A percentile compares a stretch with the other conserved stretches of the same genome.
phyloP scores from a whole-genome alignment of 2,888 invertebrate species.

The Chironomus tentans region DNA sequence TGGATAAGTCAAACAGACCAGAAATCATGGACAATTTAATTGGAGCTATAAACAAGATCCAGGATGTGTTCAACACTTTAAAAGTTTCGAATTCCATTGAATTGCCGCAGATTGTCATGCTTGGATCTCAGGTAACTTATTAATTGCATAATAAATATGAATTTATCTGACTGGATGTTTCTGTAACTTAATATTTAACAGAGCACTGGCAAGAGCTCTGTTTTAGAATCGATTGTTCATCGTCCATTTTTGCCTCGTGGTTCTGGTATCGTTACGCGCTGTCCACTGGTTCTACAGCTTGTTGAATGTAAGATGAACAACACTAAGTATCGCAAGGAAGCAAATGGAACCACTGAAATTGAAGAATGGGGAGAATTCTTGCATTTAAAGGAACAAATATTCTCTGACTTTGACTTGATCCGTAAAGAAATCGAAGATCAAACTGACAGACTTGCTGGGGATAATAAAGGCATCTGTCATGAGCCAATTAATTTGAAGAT shows the following conservation, averaged over 20 bases:
- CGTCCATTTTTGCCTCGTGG: conserved; percentile 95
- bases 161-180: background rate
- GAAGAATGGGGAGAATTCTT: conserved; percentile 96
- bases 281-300: conserved; percentile 89
- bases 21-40: conserved; percentile 90
- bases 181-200: too few relatives aligned
- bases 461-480: conserved; percentile 91
- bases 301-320: conserved; percentile 87
- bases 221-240: conserved; percentile 95
- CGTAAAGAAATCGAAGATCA: conserved; percentile 87
- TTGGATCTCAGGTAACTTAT: conserved; percentile 85
- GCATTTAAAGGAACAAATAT: conserved; percentile 82
- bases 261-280: conserved; percentile 91
- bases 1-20: background rate
- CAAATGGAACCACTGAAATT: conserved; percentile 76
- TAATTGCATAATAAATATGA: background rate
- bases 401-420: conserved; percentile 83
- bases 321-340: conserved; percentile 72
- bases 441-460: conserved; percentile 89
- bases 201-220: conserved; percentile 99
- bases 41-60: conserved; percentile 97
- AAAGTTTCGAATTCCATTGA: conserved; percentile 89
- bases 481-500: conserved; percentile 96
- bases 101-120: conserved; percentile 96
- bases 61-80: conserved; percentile 98